Percentiles rank a stretch among this genome's conserved stretches.
These are phyloP conservation scores for Drosophila buzzatii DNA, from an alignment of 2,888 invertebrate genomes.

Conservation along the genomic window DNA sequence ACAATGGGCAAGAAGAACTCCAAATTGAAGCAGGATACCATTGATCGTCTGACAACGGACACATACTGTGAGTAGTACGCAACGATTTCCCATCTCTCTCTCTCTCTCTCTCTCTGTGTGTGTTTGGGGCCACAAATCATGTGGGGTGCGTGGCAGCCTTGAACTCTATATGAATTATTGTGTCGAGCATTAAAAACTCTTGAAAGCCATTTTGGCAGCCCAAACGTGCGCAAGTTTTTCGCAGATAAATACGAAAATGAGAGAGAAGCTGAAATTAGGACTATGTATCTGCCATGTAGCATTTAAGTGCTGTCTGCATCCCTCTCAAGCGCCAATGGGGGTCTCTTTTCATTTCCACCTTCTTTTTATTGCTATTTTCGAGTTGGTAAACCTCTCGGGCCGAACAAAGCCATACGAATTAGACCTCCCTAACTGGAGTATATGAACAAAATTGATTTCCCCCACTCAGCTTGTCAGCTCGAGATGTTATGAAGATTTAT, in stretches of 20 bases:
- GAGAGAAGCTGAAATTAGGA: neutral
- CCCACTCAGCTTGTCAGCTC: neutral
- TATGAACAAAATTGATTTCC: neutral
- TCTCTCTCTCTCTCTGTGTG: too few species aligned
- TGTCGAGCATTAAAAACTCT: conserved; percentile 56
- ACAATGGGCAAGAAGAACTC: conserved; percentile 98
- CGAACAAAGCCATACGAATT: neutral
- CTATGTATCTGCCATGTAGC: conserved; percentile 18
- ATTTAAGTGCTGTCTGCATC: conserved; percentile 28
- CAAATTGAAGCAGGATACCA: conserved; percentile 97
- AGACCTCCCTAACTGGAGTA: neutral
- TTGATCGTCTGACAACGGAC: conserved; percentile 95
- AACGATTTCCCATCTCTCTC: neutral
- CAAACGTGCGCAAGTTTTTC: conserved; percentile 52
- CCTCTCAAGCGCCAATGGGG: neutral
- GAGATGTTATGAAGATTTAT: neutral
- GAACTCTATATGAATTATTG: conserved; percentile 66
- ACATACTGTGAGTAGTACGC: conserved; percentile 94
- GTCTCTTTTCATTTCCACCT: too few species aligned
- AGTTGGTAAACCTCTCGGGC: conserved; percentile 1
- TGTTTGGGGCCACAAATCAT: conserved; percentile 47
- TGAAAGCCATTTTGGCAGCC: conserved; percentile 74
- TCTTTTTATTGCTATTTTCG: neutral
- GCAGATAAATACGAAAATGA: conserved; percentile 35
- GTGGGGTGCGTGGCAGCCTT: conserved; percentile 53